Evolutionary conservation across 1,140 invertebrate genomes (phyloP).

Genomic region (Drosophila quadrilineata): DNA sequence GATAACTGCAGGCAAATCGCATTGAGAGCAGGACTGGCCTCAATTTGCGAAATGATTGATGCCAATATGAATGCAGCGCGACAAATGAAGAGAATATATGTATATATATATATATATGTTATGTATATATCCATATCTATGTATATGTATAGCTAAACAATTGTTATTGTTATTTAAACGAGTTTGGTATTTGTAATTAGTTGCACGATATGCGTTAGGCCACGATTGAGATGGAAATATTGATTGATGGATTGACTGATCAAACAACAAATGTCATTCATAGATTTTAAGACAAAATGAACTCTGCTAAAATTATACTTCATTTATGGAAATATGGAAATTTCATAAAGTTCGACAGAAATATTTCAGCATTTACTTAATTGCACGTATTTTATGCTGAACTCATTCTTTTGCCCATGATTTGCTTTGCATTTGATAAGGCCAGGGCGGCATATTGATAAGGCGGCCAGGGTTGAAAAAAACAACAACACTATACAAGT

Average conservation of each 20-base stretch:
- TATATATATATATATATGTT: no score
- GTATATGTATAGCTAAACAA: slow-evolving; percentile 36
- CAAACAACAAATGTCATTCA: slow-evolving; percentile 54
- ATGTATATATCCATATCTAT: no score
- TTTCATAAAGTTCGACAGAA: no score
- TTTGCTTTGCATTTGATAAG: slow-evolving; percentile 39
- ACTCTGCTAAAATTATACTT: slow-evolving; percentile 38
- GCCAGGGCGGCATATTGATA: slow-evolving; percentile 38
- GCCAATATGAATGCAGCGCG: slow-evolving; percentile 22
- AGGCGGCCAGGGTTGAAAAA: slow-evolving; percentile 57
- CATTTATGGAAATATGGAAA: slow-evolving; percentile 32
- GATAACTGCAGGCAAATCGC: background rate
- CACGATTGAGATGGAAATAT: no score
- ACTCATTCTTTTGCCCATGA: no score
- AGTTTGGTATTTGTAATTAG: slow-evolving; percentile 36
- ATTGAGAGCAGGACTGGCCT: no score
- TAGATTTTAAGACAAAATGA: slow-evolving; percentile 62
- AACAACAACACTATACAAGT: no score
- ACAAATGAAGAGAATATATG: no score
- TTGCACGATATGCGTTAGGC: slow-evolving; percentile 37
- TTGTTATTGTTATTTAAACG: slow-evolving; percentile 49
- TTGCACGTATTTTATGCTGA: no score
- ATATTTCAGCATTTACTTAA: no score
- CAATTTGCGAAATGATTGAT: slow-evolving; percentile 31
- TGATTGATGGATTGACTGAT: slow-evolving; percentile 4